Conservation (phyloP, 1,140 invertebrate genomes). For the Formica exsecta region DNA sequence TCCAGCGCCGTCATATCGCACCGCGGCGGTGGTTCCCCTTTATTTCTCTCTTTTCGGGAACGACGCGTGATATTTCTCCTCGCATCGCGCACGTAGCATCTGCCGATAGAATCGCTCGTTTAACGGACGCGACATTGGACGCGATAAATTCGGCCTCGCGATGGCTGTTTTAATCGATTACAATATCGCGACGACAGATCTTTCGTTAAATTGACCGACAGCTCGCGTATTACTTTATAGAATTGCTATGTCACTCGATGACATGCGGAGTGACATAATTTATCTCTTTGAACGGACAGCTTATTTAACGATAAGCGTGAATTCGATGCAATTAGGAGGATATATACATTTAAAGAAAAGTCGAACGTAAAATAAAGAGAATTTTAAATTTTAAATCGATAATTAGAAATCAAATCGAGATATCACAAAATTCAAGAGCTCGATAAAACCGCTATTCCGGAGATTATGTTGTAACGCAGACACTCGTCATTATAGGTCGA, state of each 20-base stretch:
- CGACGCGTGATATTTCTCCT: conserved; percentile 22
- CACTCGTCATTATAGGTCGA: conserved; percentile 13
- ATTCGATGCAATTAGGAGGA: not conserved
- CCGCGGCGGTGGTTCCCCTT: conserved; percentile 34
- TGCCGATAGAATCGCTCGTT: conserved; percentile 53
- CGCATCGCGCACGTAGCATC: conserved; percentile 21
- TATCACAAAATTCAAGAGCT: not conserved
- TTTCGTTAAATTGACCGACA: not conserved
- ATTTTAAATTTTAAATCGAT: not conserved
- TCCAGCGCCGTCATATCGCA: conserved; percentile 53
- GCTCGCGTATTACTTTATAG: not conserved
- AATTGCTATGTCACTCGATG: conserved; percentile 3
- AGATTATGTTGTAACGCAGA: not conserved
- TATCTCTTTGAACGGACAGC: not conserved
- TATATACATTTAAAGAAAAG: not conserved
- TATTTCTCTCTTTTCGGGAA: conserved; percentile 2
- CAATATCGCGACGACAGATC: conserved; percentile 32
- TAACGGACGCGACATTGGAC: conserved; percentile 10
- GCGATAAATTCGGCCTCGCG: conserved; percentile 39
- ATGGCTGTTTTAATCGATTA: conserved; percentile 47
- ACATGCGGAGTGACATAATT: conserved; percentile 46
- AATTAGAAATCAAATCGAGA: not conserved
- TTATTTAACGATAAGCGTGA: conserved; percentile 28
- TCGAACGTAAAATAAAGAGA: not conserved
- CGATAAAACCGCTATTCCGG: not conserved